Conservation (phyloP, 2,888 invertebrate genomes). For the Xanthia togata region DNA sequence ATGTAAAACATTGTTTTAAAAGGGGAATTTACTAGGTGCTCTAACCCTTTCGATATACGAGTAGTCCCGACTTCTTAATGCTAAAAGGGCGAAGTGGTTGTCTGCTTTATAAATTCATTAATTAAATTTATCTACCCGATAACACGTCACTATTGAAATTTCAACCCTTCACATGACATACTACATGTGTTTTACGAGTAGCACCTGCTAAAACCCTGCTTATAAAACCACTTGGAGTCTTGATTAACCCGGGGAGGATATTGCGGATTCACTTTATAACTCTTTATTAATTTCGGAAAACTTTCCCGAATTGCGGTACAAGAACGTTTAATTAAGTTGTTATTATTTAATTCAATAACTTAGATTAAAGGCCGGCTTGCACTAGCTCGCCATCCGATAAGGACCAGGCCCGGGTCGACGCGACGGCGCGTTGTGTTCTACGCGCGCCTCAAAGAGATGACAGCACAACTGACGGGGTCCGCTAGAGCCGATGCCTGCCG, state of each 20-base stretch:
- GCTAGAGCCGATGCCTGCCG: too few species aligned
- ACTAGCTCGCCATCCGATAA: too few species aligned
- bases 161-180: background rate
- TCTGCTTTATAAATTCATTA: conserved; percentile 9
- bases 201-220: conserved; percentile 17
- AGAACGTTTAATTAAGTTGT: conserved; percentile 5
- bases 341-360: conserved; percentile 7
- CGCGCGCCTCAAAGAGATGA: too few species aligned
- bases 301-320: conserved; percentile 1
- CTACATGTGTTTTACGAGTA: conserved; percentile 18
- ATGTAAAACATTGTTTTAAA: background rate
- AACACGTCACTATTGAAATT: background rate
- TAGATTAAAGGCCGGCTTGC: background rate
- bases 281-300: conserved; percentile 4
- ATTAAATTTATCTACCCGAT: background rate
- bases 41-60: background rate
- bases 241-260: conserved; percentile 21
- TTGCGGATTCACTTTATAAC: background rate
- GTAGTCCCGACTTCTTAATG: background rate
- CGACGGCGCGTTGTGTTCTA: too few species aligned
- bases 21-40: background rate
- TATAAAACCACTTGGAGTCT: background rate
- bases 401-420: too few species aligned
- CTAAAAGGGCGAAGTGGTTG: background rate
- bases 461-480: too few species aligned